Conservation (phyloP, 2,113 vertebrate genomes). For the Ciconia stormi region DNA sequence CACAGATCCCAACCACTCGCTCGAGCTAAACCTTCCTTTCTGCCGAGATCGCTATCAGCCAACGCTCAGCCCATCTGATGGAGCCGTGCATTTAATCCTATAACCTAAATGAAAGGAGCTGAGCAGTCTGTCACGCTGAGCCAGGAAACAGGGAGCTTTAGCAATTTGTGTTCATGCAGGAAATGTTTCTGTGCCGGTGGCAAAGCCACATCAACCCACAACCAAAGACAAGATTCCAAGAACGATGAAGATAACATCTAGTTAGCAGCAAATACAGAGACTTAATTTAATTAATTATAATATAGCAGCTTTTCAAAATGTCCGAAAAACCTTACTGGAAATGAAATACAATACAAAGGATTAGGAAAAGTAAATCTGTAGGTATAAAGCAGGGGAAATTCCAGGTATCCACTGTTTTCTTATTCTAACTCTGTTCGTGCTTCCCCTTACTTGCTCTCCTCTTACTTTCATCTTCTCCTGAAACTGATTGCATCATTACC, state of each 20-base stretch:
- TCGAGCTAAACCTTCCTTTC: background rate
- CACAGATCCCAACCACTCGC: background rate
- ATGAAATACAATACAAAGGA: background rate
- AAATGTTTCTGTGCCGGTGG: background rate
- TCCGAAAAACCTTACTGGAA: background rate
- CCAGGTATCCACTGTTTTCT: background rate
- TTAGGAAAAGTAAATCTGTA: background rate
- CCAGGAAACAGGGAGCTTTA: background rate
- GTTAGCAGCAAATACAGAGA: conserved; percentile 15
- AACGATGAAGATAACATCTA: conserved; percentile 44
- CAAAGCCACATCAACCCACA: conserved; percentile 45
- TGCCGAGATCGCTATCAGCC: background rate
- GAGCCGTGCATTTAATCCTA: background rate
- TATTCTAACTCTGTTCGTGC: background rate
- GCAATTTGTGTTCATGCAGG: background rate
- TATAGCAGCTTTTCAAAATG: background rate
- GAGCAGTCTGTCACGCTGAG: background rate
- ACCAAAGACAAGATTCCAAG: conserved; percentile 18
- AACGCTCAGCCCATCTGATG: background rate
- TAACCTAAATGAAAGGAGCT: background rate
- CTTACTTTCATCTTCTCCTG: background rate
- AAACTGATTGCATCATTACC: background rate
- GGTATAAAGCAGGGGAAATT: background rate
- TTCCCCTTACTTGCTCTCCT: background rate
- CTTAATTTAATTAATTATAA: conserved; percentile 15